Base-by-base conservation (phyloP, 2,888 invertebrate genomes). In the Mythimna loreyi region DNA sequence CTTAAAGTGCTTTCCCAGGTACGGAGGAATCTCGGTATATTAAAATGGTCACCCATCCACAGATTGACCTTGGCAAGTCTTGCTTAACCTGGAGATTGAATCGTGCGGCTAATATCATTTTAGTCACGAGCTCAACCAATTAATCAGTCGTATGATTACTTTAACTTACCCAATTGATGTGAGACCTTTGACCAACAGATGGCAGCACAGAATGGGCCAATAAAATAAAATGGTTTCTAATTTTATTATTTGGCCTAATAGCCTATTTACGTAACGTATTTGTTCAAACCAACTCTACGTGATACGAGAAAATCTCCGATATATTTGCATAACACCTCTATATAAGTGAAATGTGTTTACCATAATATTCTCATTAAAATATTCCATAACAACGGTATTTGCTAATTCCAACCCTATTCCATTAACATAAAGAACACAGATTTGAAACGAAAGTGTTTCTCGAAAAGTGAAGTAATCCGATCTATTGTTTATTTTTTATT, bases 341-440 rank as follows among this genome's bases (percentile, higher is more conserved):
- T 78, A 57, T 77, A 80, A 78, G 85, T 82, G 84, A 87, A 86
- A 88, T 82, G 80, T 72, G 69, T 85, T 88, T 86, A 80, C 78
- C 87, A 88, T 88, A 86, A 79, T 75, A 81, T 84, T 83, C 85
- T 78, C 84, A 81, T 85, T 84, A 69, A 65, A 59, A 72, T 64
- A 71, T 47, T 58, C 62, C 67, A 72, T 69, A 53, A 47, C 45
- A 56, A 61, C 8, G 3, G 53, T 30, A 33, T 59, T 56, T 1
- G 30, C 59, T 23, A 81, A 66, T 75, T 43, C 43, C 61, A 71
- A 85, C 74, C 67, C 63, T 85, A 81, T 61, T 4, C n/a, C 13
- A 16, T 58, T 45, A 23, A 13, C 16, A 75, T 77, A 80, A 64
- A 40, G 65, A 62, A 9, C 50, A 60, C n/a, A 60, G n/a, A 65